phyloP scores from a whole-genome alignment of 2,797 vertebrate species.

The Bradypodion pumilum region DNA sequence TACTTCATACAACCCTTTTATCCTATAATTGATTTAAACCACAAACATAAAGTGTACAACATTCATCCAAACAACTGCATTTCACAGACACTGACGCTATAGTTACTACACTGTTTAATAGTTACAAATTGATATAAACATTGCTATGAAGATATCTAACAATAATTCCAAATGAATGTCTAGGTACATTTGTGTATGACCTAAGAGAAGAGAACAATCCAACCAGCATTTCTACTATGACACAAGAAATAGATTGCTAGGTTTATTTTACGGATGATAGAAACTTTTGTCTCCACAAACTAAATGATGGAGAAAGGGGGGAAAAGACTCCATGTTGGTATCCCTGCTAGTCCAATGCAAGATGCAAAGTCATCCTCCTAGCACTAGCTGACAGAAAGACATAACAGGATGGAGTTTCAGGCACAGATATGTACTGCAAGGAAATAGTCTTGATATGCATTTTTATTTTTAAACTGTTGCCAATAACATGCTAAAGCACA shows the following conservation, averaged over 20 bases:
- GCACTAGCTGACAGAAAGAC: neutral
- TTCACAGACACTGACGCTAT: conserved; percentile 23
- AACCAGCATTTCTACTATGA: conserved; percentile 9
- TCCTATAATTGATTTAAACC: conserved; percentile 2
- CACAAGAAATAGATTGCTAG: neutral
- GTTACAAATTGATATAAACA: conserved; percentile 14
- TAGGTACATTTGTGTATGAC: neutral
- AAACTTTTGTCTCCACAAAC: neutral
- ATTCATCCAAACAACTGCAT: conserved; percentile 7
- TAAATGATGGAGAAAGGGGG: neutral
- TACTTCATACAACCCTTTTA: neutral
- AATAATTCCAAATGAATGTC: neutral
- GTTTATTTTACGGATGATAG: neutral
- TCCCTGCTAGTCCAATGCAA: neutral
- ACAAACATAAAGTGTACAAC: conserved; percentile 24
- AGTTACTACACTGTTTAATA: neutral
- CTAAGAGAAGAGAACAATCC: neutral
- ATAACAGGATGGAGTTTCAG: conserved; percentile 14
- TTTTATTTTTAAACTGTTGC: neutral
- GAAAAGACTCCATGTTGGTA: neutral
- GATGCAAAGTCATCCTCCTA: neutral
- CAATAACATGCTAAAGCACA: neutral
- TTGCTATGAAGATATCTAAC: neutral
- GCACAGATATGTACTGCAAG: neutral
- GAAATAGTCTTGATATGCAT: neutral